These are phyloP conservation scores for Chirona hameri DNA, from an alignment of 2,888 invertebrate species.

Conservation along the genomic window DNA sequence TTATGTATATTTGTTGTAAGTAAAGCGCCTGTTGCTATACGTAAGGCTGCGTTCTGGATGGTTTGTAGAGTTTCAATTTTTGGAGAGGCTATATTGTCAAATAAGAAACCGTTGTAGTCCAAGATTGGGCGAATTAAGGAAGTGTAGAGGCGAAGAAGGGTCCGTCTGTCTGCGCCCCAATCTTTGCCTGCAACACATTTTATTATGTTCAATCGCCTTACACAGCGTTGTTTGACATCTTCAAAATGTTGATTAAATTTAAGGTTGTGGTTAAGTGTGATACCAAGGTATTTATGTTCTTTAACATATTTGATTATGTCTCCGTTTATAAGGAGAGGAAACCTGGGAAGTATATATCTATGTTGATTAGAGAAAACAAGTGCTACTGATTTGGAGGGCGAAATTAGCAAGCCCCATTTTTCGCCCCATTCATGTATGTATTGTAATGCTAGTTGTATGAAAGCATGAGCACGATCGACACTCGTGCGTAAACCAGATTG, in stretches of 20 bases:
- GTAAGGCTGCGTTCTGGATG: neutral
- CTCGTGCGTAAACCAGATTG: neutral
- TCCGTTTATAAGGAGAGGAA: neutral
- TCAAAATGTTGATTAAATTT: neutral
- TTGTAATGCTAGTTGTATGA: neutral
- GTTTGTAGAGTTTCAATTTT: neutral
- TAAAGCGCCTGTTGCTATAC: neutral
- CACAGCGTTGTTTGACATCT: neutral
- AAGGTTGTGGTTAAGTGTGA: neutral
- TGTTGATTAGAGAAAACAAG: neutral
- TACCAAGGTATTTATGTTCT: neutral
- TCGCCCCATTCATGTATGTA: neutral
- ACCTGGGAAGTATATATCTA: neutral
- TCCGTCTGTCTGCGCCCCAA: neutral
- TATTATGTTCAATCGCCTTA: neutral
- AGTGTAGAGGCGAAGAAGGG: neutral
- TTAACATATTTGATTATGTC: neutral
- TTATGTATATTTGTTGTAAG: neutral
- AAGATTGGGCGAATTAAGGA: neutral
- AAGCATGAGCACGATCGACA: neutral
- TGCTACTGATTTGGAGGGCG: neutral
- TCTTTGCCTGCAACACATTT: neutral
- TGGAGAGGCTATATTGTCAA: neutral
- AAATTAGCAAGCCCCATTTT: neutral
- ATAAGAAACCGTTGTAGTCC: neutral